Evolutionary conservation across 2,797 vertebrate species (phyloP).

Genomic region (Xiphophorus birchmanni): DNA sequence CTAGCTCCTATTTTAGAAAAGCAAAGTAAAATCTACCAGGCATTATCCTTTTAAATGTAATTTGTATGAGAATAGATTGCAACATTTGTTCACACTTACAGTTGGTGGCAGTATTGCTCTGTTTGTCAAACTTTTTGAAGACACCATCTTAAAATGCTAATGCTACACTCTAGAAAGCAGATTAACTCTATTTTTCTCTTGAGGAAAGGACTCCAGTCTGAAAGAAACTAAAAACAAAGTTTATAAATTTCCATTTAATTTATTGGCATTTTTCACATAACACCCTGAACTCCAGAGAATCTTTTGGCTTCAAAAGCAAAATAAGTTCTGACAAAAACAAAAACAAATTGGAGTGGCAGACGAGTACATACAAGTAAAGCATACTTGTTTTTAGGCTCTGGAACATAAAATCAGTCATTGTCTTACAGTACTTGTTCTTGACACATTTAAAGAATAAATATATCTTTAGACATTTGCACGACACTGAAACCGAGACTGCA

Average conservation of each 20-base stretch:
- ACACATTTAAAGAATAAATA: constrained; percentile 74
- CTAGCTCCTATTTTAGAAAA: too few species aligned
- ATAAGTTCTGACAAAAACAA: constrained; percentile 62
- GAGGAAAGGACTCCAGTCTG: background rate
- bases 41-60: too few species aligned
- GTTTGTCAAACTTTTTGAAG: background rate
- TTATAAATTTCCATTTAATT: constrained; percentile 65
- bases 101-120: too few species aligned
- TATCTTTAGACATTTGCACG: constrained; percentile 57
- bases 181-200: background rate
- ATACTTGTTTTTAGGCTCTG: constrained; percentile 73
- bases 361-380: constrained; percentile 60
- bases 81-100: too few species aligned
- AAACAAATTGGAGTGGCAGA: constrained; percentile 72
- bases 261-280: constrained; percentile 79
- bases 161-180: background rate
- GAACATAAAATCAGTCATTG: constrained; percentile 60
- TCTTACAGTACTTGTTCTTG: constrained; percentile 70
- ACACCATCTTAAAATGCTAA: background rate
- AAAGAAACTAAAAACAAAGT: background rate
- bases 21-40: too few species aligned
- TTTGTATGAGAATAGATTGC: too few species aligned
- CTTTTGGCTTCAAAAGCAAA: constrained; percentile 72
- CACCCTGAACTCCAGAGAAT: constrained; percentile 72
- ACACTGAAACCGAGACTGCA: constrained; percentile 56